Percentiles rank a stretch among this genome's conserved stretches.
Conservation (phyloP, 2,797 vertebrate species). For the Chrysocyon brachyurus region DNA sequence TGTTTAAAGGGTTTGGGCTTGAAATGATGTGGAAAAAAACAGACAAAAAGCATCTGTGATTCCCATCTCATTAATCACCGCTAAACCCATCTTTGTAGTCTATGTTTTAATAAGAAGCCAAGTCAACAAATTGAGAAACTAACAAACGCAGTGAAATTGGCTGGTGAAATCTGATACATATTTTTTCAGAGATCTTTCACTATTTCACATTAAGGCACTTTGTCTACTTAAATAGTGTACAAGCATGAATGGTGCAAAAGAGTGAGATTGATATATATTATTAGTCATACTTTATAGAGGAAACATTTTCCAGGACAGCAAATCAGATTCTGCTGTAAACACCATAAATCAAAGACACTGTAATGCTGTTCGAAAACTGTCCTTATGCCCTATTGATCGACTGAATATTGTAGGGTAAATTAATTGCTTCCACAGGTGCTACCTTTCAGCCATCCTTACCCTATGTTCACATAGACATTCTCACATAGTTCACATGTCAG, state of each 20-base stretch:
- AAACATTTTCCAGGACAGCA: background rate
- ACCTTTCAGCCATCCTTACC: background rate
- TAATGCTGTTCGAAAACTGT: background rate
- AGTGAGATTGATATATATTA: background rate
- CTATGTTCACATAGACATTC: background rate
- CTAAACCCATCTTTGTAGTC: background rate
- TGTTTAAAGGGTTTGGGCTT: background rate
- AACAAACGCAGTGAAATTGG: background rate
- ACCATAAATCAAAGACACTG: conserved; percentile 17
- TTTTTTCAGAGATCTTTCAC: background rate
- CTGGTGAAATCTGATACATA: background rate
- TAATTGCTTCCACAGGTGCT: background rate
- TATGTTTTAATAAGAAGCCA: background rate
- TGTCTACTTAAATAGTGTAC: background rate
- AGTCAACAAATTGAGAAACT: background rate
- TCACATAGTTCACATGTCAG: background rate
- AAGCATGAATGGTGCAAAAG: background rate
- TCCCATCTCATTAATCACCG: background rate
- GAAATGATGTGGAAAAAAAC: background rate
- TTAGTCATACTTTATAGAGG: background rate
- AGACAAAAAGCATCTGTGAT: background rate
- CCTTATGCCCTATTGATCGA: conserved; percentile 43
- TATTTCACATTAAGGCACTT: background rate
- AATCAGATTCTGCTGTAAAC: background rate
- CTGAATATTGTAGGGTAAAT: background rate